Percentiles rank a stretch among this genome's conserved stretches.
Conservation (phyloP, 2,797 vertebrate genomes). For the Benthosema pterotum region DNA sequence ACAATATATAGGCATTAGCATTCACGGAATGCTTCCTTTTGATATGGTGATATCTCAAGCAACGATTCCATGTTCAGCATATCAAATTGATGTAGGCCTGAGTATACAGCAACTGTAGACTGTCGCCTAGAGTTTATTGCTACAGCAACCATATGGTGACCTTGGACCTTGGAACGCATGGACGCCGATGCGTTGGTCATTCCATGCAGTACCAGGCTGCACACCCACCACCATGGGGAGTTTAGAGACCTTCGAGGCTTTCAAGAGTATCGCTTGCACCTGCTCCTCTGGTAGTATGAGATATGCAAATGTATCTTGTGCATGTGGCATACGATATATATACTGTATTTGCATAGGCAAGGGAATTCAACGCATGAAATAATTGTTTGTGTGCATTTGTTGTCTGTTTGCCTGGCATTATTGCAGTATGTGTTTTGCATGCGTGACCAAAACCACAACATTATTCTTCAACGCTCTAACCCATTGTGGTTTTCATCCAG, state of each 20-base stretch:
- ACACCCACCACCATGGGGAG: no score
- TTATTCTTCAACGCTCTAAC: no score
- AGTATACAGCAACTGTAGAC: no score
- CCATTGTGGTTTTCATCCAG: no score
- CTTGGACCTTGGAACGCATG: no score
- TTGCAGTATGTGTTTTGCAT: conserved; percentile 1
- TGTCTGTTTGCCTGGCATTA: conserved; percentile 2
- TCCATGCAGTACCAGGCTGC: no score
- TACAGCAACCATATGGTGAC: no score
- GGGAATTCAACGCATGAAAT: no score
- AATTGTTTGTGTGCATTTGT: background rate
- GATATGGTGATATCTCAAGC: conserved; percentile 7
- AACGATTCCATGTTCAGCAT: conserved; percentile 13
- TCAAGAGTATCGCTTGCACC: background rate
- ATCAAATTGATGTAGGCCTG: background rate
- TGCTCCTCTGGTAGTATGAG: background rate
- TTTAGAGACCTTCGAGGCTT: background rate
- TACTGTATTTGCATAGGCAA: no score
- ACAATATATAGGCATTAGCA: conserved; percentile 32
- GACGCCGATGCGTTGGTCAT: no score
- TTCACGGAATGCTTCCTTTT: conserved; percentile 27
- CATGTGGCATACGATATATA: no score
- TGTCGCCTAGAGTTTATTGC: no score
- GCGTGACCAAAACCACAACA: background rate
- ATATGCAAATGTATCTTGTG: conserved; percentile 2